These are phyloP conservation scores for Cisticola juncidis DNA, from an alignment of 2,113 vertebrate genomes.

Conservation along the genomic window DNA sequence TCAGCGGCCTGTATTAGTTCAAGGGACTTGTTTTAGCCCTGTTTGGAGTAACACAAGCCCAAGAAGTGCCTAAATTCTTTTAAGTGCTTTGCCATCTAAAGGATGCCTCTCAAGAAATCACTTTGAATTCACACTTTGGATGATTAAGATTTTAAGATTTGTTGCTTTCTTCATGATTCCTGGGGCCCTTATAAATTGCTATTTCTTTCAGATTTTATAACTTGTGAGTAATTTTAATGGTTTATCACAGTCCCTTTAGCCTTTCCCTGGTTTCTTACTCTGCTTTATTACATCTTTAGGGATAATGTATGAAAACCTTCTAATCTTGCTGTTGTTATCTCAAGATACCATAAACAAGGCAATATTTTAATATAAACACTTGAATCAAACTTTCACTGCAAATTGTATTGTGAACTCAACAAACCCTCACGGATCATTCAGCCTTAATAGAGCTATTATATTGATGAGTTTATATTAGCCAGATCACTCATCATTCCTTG, in stretches of 20 bases:
- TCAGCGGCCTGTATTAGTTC: not conserved
- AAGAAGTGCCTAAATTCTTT: not conserved
- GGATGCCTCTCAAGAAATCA: not conserved
- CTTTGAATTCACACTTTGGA: not conserved
- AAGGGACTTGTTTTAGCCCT: not conserved
- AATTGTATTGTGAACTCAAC: not conserved
- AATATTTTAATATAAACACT: not conserved
- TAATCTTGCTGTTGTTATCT: not conserved
- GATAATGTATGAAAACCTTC: not conserved
- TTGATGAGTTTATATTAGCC: constrained; percentile 3
- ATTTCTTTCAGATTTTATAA: not conserved
- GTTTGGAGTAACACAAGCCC: not conserved
- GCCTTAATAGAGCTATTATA: not conserved
- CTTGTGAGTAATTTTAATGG: not conserved
- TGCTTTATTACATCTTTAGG: not conserved
- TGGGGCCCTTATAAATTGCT: not conserved
- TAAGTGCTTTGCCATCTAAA: not conserved
- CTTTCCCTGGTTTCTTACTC: not conserved
- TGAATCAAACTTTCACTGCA: not conserved
- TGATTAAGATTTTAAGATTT: not conserved
- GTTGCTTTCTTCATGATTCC: not conserved
- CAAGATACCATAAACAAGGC: not conserved
- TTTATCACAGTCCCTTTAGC: not conserved
- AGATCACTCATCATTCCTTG: constrained; percentile 12
- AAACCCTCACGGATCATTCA: not conserved